phyloP scores from a whole-genome alignment of 2,888 invertebrate species.

The Diaperis boleti region DNA sequence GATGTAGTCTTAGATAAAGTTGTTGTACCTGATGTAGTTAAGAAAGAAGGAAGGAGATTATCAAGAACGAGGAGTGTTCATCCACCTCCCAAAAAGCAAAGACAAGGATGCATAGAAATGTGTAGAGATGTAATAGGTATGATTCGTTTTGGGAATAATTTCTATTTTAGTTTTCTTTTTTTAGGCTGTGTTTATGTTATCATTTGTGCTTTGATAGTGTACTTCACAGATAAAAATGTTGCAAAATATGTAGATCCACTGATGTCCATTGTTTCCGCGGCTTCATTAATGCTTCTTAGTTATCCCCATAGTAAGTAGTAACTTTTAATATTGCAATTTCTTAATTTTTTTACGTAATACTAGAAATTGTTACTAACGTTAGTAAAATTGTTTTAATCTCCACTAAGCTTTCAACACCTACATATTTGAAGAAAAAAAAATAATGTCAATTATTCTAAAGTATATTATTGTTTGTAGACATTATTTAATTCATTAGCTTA shows the following conservation, averaged over 20 bases:
- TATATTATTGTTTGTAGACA: too few species aligned
- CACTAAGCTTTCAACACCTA: too few species aligned
- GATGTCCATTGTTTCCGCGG: slow-evolving; percentile 80
- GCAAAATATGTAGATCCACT: slow-evolving; percentile 82
- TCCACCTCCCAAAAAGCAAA: slow-evolving; percentile 62
- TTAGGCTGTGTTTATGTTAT: slow-evolving; percentile 83
- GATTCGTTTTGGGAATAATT: too few species aligned
- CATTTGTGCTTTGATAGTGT: slow-evolving; percentile 72
- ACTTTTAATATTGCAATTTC: too few species aligned
- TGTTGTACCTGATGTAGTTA: slow-evolving; percentile 62
- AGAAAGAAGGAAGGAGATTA: slow-evolving; percentile 66
- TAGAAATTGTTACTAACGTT: too few species aligned
- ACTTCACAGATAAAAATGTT: slow-evolving; percentile 71
- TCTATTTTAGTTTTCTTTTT: slow-evolving; percentile 42
- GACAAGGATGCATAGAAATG: slow-evolving; percentile 73
- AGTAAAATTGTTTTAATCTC: too few species aligned
- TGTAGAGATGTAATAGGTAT: slow-evolving; percentile 73
- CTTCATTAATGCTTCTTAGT: slow-evolving; percentile 78
- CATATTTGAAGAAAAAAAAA: too few species aligned
- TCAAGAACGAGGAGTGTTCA: slow-evolving; percentile 64
- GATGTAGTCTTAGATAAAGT: slow-evolving; percentile 74
- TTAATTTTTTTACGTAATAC: too few species aligned
- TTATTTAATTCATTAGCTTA: too few species aligned
- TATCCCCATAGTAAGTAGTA: slow-evolving; percentile 84
- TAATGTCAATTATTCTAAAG: too few species aligned